phyloP scores from a whole-genome alignment of 2,888 invertebrate genomes.

The Morinoia aosen region DNA sequence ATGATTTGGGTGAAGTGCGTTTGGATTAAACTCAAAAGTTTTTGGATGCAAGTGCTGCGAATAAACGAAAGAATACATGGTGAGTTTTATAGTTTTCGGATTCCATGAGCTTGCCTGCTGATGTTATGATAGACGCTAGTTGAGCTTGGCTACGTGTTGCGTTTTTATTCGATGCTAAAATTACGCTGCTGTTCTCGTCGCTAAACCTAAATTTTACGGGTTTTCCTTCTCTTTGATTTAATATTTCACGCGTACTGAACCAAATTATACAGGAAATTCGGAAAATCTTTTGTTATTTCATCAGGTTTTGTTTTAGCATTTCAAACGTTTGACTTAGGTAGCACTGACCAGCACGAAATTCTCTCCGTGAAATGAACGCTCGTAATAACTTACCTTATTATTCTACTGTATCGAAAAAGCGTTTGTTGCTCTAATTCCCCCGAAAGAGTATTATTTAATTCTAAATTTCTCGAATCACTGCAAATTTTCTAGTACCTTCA shows the following conservation, averaged over 20 bases:
- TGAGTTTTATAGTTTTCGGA: background rate
- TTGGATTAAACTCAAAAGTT: background rate
- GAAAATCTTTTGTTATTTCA: background rate
- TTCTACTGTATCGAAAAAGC: too few relatives aligned
- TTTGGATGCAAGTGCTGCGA: background rate
- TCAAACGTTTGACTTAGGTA: background rate
- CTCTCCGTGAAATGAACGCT: too few relatives aligned
- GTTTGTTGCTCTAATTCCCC: too few relatives aligned
- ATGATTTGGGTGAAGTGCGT: slow-evolving; percentile 14
- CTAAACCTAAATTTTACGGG: background rate
- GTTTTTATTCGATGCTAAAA: background rate
- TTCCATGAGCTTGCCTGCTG: background rate
- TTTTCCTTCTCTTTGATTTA: background rate
- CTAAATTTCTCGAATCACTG: too few relatives aligned
- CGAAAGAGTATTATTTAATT: too few relatives aligned
- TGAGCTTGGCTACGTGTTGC: background rate
- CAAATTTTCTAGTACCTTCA: too few relatives aligned
- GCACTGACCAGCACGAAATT: background rate
- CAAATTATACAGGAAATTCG: background rate
- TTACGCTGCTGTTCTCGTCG: background rate
- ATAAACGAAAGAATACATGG: background rate
- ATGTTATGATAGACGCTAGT: background rate
- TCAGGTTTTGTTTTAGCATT: background rate
- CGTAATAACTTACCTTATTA: too few relatives aligned
- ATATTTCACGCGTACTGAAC: background rate